Evolutionary conservation across 2,888 invertebrate species (phyloP).

Genomic region (Agrilus mali): DNA sequence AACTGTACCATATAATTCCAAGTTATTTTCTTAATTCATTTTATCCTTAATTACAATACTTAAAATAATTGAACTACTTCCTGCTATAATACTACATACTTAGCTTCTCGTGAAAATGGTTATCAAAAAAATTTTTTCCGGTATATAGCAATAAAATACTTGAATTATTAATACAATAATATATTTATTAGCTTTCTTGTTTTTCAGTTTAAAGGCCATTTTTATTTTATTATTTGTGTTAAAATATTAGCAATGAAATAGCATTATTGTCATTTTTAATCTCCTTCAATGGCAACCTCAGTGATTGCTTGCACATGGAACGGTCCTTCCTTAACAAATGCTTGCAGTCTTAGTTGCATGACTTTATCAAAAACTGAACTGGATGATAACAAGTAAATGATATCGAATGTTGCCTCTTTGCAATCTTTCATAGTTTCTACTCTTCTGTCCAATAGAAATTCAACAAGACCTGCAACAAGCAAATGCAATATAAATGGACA

Average conservation of each 20-base stretch:
- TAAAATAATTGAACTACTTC: too few species aligned
- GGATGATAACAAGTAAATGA: slow-evolving; percentile 50
- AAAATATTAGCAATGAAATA: background rate
- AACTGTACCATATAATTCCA: too few species aligned
- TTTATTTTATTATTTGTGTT: too few species aligned
- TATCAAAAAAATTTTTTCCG: too few species aligned
- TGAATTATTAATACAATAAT: too few species aligned
- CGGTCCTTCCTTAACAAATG: slow-evolving; percentile 66
- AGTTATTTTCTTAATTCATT: too few species aligned
- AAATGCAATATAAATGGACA: background rate
- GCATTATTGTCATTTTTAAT: slow-evolving; percentile 9
- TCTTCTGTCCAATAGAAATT: slow-evolving; percentile 66
- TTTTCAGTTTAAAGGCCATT: too few species aligned
- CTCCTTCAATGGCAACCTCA: slow-evolving; percentile 66
- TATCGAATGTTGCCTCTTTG: slow-evolving; percentile 62
- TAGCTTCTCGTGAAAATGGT: too few species aligned
- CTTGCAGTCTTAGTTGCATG: slow-evolving; percentile 47
- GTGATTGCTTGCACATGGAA: slow-evolving; percentile 56
- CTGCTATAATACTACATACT: too few species aligned
- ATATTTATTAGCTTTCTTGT: too few species aligned
- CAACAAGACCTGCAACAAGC: slow-evolving; percentile 49
- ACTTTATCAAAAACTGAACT: slow-evolving; percentile 45
- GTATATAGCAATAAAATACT: too few species aligned
- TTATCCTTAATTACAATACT: too few species aligned
- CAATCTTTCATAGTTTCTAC: slow-evolving; percentile 56